A percentile compares a stretch with the other conserved stretches of the same genome.
Conservation (phyloP, 2,888 invertebrate genomes). For the Meandrusa payeni region DNA sequence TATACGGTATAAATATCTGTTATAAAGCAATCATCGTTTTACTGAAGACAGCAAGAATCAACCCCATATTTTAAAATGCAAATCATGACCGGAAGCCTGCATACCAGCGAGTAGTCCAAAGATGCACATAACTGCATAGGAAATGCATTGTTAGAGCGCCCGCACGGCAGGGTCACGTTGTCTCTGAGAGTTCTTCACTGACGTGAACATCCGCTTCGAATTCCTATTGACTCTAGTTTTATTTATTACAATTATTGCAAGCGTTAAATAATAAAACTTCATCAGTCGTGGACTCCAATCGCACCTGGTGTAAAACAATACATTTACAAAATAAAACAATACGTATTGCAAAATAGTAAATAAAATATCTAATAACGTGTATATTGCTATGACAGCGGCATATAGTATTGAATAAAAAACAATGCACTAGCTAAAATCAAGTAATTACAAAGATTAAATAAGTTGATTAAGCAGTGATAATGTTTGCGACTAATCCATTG, state of each 20-base stretch:
- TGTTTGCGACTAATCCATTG: constrained; percentile 10
- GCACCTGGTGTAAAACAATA: too few relatives aligned
- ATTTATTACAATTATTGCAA: background rate
- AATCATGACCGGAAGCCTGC: constrained; percentile 4
- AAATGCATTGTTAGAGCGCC: constrained; percentile 13
- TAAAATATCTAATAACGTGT: too few relatives aligned
- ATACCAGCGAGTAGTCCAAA: constrained; percentile 3
- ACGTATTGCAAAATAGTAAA: background rate
- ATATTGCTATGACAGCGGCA: too few relatives aligned
- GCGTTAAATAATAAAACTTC: too few relatives aligned
- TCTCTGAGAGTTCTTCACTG: too few relatives aligned
- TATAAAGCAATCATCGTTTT: too few relatives aligned
- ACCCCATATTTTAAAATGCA: background rate
- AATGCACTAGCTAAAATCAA: constrained; percentile 1
- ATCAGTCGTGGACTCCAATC: too few relatives aligned
- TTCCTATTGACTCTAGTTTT: background rate
- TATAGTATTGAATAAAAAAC: background rate
- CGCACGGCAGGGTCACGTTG: constrained; percentile 1
- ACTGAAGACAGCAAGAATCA: too few relatives aligned
- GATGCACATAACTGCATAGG: constrained; percentile 1
- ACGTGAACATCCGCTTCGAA: constrained; percentile 9
- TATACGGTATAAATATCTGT: too few relatives aligned
- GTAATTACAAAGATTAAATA: background rate
- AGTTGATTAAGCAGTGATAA: background rate
- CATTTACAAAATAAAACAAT: too few relatives aligned